These are phyloP conservation scores for Calameuta pallipes DNA, from an alignment of 2,888 invertebrate genomes.

Conservation along the genomic window DNA sequence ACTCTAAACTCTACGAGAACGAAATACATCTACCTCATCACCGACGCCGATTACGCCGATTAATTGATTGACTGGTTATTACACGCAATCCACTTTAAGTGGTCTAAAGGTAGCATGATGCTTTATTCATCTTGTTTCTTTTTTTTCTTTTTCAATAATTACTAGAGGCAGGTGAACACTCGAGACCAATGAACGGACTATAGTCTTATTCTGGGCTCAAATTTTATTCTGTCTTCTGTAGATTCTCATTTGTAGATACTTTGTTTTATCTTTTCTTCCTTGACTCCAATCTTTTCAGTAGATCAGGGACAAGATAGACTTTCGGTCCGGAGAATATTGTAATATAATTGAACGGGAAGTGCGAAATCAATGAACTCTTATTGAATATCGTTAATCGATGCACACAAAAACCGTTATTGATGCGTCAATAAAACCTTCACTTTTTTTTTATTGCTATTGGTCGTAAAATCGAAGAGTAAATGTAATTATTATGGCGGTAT, in stretches of 20 bases:
- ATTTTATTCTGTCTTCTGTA: neutral
- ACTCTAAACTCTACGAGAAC: neutral
- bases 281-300: neutral
- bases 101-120: neutral
- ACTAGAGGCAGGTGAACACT: conserved; percentile 17
- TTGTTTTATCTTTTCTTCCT: neutral
- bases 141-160: neutral
- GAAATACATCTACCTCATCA: neutral
- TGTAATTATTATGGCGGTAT: neutral
- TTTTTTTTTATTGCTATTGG: neutral
- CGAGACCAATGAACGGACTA: conserved; percentile 9
- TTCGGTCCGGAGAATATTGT: neutral
- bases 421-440: neutral
- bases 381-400: neutral
- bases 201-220: conserved; percentile 1
- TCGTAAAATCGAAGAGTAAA: neutral
- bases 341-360: neutral
- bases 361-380: neutral
- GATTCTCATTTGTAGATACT: neutral
- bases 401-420: neutral
- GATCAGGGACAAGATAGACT: neutral
- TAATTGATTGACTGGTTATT: conserved; percentile 51
- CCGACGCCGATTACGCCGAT: conserved; percentile 35
- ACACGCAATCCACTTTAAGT: conserved; percentile 52
- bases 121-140: neutral